phyloP scores from a whole-genome alignment of 2,113 vertebrate genomes.

The Pantherophis guttatus region DNA sequence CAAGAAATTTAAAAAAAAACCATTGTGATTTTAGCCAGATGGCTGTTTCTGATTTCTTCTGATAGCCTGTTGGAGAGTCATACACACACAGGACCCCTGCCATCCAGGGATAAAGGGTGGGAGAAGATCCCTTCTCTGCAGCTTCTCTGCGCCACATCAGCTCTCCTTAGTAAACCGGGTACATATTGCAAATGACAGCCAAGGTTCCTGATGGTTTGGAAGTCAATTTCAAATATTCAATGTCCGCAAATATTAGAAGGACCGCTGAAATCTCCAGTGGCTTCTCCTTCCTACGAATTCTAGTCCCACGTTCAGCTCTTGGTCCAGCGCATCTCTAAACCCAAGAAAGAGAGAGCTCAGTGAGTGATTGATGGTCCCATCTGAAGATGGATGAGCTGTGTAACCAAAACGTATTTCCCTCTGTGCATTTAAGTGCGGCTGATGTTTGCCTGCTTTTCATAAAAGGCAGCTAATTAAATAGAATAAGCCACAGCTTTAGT shows the following conservation, averaged over 20 bases:
- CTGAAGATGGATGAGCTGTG: neutral
- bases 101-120: neutral
- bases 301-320: neutral
- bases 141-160: neutral
- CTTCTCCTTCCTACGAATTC: neutral
- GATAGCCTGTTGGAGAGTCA: neutral
- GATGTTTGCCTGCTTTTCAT: neutral
- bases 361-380: neutral
- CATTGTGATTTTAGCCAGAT: neutral
- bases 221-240: neutral
- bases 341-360: neutral
- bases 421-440: neutral
- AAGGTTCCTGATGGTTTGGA: neutral
- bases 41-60: neutral
- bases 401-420: neutral
- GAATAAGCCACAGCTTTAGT: neutral
- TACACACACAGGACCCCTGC: too few species aligned
- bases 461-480: slow-evolving; percentile 7
- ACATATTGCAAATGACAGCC: neutral
- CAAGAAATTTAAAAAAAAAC: neutral
- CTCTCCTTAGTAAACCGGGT: neutral
- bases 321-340: neutral
- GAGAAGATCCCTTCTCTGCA: neutral
- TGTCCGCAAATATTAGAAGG: neutral
- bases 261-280: neutral